phyloP scores from a whole-genome alignment of 1,140 invertebrate species.

The Babylonia areolata region DNA sequence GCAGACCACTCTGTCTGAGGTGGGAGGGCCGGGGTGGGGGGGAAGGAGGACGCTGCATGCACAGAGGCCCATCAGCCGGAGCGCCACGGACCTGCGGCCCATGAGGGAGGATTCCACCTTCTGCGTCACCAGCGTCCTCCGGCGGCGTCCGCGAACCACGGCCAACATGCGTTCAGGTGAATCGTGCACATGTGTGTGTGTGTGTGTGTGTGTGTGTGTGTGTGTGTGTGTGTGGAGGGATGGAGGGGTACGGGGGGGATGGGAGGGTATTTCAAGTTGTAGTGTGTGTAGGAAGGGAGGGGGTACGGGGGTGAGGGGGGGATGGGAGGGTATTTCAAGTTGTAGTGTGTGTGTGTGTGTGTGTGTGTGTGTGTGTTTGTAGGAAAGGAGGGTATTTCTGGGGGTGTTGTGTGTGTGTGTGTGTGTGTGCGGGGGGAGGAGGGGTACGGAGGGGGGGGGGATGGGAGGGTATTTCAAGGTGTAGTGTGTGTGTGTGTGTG shows the following conservation, averaged over 20 bases:
- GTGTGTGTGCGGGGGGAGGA: neutral
- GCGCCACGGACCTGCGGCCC: slow-evolving; percentile 16
- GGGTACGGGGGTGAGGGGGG: too few species aligned
- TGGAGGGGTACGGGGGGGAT: neutral
- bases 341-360: too few species aligned
- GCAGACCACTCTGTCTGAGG: neutral
- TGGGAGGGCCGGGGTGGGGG: neutral
- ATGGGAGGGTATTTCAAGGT: neutral
- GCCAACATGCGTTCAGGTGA: slow-evolving; percentile 10
- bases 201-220: neutral
- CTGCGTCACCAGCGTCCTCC: neutral
- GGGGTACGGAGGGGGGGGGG: neutral
- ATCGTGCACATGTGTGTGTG: neutral
- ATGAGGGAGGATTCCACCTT: slow-evolving; percentile 18
- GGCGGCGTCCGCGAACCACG: neutral
- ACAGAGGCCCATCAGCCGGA: slow-evolving; percentile 5
- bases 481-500: slow-evolving; percentile 2
- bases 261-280: too few species aligned
- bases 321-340: too few species aligned
- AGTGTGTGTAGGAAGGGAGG: neutral
- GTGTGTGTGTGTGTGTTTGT: too few species aligned
- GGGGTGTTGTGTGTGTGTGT: neutral
- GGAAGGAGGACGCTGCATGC: neutral
- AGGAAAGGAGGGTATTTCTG: too few species aligned
- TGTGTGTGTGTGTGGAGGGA: neutral